Evolutionary conservation across 1,140 invertebrate genomes (phyloP).

Genomic region (Drosophila tsacasi): DNA sequence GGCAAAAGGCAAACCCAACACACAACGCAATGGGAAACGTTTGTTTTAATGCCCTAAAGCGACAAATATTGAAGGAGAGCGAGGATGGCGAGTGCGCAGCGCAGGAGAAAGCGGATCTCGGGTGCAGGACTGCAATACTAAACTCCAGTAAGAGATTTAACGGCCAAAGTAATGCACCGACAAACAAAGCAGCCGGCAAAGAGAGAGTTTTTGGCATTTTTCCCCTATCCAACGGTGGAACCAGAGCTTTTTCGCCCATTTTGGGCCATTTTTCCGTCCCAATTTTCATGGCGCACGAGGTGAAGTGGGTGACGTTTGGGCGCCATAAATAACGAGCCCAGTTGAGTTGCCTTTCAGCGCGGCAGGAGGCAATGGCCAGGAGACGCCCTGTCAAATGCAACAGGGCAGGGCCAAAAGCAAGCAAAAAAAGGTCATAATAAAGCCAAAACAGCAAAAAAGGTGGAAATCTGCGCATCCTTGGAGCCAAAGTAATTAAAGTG

Average conservation of each 20-base stretch:
- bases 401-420: slow-evolving; percentile 46
- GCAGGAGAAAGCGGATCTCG: background rate
- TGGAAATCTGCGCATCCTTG: slow-evolving; percentile 66
- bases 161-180: slow-evolving; percentile 81
- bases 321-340: slow-evolving; percentile 75
- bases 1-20: slow-evolving; percentile 58
- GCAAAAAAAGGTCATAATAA: slow-evolving; percentile 9
- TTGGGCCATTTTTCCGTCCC: slow-evolving; percentile 40
- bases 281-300: slow-evolving; percentile 30
- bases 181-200: slow-evolving; percentile 74
- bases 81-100: slow-evolving; percentile 2
- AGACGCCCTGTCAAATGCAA: slow-evolving; percentile 70
- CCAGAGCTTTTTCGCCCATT: slow-evolving; percentile 17
- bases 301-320: slow-evolving; percentile 16
- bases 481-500: slow-evolving; percentile 76
- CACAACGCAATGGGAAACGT: slow-evolving; percentile 73
- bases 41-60: slow-evolving; percentile 82
- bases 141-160: slow-evolving; percentile 70
- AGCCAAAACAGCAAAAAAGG: slow-evolving; percentile 20
- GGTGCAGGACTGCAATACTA: slow-evolving; percentile 42
- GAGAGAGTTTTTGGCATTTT: slow-evolving; percentile 24
- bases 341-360: slow-evolving; percentile 70
- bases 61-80: slow-evolving; percentile 76
- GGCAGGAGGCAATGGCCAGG: slow-evolving; percentile 21
- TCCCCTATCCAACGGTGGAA: background rate